Percentiles rank a stretch among this genome's conserved stretches.
Conservation (phyloP, 2,113 vertebrate species). For the Myrmecobius fasciatus region DNA sequence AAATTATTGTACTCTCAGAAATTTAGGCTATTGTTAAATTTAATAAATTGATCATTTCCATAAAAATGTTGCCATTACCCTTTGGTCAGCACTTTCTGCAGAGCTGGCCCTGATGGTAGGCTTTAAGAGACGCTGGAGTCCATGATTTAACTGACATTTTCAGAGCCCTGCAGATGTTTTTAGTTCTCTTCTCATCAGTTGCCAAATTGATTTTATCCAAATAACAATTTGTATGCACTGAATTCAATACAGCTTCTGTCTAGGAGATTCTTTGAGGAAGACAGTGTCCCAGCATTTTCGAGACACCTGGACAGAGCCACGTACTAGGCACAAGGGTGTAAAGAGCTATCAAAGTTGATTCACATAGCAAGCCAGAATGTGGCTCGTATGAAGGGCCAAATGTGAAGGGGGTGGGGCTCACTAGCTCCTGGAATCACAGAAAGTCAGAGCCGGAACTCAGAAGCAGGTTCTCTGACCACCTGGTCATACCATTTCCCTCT, state of each 20-base stretch:
- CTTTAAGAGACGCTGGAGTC: neutral
- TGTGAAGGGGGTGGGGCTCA: neutral
- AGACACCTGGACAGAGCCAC: neutral
- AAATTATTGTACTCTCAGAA: neutral
- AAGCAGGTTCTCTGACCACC: neutral
- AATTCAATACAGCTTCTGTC: neutral
- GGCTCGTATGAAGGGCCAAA: neutral
- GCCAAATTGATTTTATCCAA: constrained; percentile 6
- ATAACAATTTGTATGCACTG: neutral
- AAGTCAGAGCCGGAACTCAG: neutral
- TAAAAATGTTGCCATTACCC: neutral
- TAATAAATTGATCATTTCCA: neutral
- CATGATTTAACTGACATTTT: neutral
- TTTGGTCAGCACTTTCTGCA: neutral
- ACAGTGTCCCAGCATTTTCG: neutral
- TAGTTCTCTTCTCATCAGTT: neutral
- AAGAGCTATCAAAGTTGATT: neutral
- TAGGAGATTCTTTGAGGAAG: neutral
- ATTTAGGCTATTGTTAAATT: neutral
- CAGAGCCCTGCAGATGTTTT: neutral
- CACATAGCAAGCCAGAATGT: neutral
- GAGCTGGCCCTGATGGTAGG: neutral
- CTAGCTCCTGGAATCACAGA: neutral
- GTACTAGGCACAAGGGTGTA: neutral
- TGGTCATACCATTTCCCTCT: neutral